Base-by-base conservation (phyloP, 2,113 vertebrate genomes). In the Anguilla japonica region DNA sequence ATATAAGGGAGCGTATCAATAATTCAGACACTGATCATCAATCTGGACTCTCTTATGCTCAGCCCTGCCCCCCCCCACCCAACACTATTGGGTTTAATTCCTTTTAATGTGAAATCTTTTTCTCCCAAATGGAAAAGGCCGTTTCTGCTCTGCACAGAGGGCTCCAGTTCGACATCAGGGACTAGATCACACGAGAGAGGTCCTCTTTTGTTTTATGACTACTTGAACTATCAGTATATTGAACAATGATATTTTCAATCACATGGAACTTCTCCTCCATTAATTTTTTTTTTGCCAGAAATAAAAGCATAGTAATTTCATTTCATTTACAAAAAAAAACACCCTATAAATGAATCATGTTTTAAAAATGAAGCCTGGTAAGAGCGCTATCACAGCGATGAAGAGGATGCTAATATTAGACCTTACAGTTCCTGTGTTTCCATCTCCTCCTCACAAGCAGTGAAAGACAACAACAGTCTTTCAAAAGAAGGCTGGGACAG, bases 11-110 rank as follows among this genome's bases (percentile, higher is more conserved):
- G 84, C 84, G 18, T 92, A 95, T 96, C 94, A 95, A 95, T 95
- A 95, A 95, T 95, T 94, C 87, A 95, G 90, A 85, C 83, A 94
- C 90, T 84, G 91, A 93, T 93, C 86, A 82, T 86, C 14, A 91
- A 88, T 84, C 87, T 78, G 87, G 2, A 0, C 34, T 22, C 29
- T 29, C 78, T 67, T 85, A 26, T 16, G n/a, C 83, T 34, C 29
- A 67, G 60, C 22, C 22, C 60, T 67, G 22, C 60, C 18, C 18
- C 20, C 60, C 18, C 4, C 20, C 20, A 22, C 60, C 60, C 60
- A 67, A 41, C 40, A 20, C 79, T 41, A 80, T 41, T 41, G 15
- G 14, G 79, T 41, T 80, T 41, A 40, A 80, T 41, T 43, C 43
- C 0, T 5, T 34, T n/a, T 75, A 40, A 34, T 40, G 71, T 46